Evolutionary conservation across 2,888 invertebrate genomes (phyloP).

Genomic region (Halictus ligatus): DNA sequence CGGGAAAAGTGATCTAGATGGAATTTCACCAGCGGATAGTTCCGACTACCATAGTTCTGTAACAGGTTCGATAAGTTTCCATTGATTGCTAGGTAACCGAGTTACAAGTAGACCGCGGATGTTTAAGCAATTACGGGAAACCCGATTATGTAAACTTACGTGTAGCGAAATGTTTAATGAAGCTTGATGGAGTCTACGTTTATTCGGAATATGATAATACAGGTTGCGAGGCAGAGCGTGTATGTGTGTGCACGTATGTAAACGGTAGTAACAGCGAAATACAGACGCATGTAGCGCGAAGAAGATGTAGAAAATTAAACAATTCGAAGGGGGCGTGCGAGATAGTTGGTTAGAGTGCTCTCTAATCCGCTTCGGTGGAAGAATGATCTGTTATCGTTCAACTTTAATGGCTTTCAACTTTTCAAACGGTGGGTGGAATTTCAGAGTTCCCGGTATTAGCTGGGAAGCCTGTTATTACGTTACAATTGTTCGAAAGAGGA

Average conservation of each 20-base stretch:
- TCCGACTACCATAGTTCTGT: not conserved
- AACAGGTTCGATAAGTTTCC: not conserved
- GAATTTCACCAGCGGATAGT: not conserved
- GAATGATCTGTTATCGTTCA: slow-evolving; percentile 1
- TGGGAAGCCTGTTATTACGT: not conserved
- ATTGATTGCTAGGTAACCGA: not conserved
- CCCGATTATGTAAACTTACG: not conserved
- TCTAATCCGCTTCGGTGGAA: not conserved
- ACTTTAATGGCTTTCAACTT: slow-evolving; percentile 12
- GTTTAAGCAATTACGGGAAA: not conserved
- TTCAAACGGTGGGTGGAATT: slow-evolving; percentile 11
- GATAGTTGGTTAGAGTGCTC: not conserved
- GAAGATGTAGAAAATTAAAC: slow-evolving; percentile 1
- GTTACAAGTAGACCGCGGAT: not conserved
- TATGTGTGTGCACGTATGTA: not conserved
- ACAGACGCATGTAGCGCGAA: not conserved
- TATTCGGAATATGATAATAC: slow-evolving; percentile 6
- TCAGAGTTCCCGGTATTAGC: not conserved
- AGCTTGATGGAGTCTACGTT: not conserved
- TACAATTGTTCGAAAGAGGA: not conserved
- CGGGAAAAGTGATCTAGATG: not conserved
- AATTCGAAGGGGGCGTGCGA: not conserved
- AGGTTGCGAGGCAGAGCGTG: not conserved
- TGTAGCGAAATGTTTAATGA: slow-evolving; percentile 6
- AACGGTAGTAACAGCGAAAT: not conserved